Evolutionary conservation across 2,113 vertebrate species (phyloP).

Genomic region (Ginglymostoma cirratum): DNA sequence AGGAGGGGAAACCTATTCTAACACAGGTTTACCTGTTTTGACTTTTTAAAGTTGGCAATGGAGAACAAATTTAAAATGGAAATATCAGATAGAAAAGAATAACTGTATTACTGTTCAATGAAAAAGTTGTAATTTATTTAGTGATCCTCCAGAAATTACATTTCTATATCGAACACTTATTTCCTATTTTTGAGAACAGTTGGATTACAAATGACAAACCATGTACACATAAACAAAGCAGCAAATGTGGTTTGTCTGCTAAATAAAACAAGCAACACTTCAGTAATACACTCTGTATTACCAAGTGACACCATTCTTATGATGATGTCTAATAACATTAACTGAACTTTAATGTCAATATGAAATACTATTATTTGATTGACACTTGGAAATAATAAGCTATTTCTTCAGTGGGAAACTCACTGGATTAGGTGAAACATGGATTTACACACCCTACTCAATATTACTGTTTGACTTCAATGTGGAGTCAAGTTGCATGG

Average conservation of each 20-base stretch:
- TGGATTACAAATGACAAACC: background rate
- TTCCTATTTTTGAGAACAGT: background rate
- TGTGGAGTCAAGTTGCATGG: background rate
- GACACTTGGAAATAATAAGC: background rate
- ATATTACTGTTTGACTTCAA: background rate
- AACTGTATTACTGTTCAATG: background rate
- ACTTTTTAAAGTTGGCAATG: too few species aligned
- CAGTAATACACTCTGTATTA: background rate
- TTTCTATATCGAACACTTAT: background rate
- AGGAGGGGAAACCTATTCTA: background rate
- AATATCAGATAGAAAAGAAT: background rate
- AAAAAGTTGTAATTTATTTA: background rate
- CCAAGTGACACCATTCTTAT: background rate
- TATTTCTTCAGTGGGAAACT: background rate
- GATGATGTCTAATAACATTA: background rate
- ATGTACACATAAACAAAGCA: background rate
- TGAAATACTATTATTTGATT: background rate
- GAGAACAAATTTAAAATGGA: background rate
- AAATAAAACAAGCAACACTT: conserved; percentile 12
- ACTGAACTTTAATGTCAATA: background rate
- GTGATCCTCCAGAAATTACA: background rate
- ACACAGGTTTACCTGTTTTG: background rate
- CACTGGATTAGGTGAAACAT: background rate
- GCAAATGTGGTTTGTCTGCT: background rate
- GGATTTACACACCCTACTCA: background rate